Base-by-base conservation (phyloP, 2,888 invertebrate species). In the Epicampocera succincta region DNA sequence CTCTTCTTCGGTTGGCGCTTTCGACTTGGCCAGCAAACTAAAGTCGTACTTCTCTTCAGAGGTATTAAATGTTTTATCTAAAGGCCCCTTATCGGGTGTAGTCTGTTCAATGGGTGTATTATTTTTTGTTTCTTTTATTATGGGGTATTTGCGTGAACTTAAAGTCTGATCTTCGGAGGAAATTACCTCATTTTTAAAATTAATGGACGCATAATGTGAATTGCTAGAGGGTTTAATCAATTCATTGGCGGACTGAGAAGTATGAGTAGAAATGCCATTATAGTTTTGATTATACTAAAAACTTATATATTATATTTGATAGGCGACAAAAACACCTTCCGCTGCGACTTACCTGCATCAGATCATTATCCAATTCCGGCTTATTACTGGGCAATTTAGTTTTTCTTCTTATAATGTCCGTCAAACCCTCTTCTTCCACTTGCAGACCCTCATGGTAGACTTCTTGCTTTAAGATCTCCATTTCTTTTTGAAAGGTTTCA, bases 381-480 rank as follows among this genome's bases (percentile, higher is more conserved):
- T 92, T 85, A 12, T 89, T 90, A 63, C 91, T 87, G n/a, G 94
- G 93, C 81, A 94, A 93, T 87, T 95, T 95, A 0, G 94, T 94
- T 89, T 95, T 94, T 87, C 94, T 94, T 80, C 95, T 92, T 80
- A 95, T 91, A 77, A 94, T 93, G 91, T 95, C 95, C 15, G 95
- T 94, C 6, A 96, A 92, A 3, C 96, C 96, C 89, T 96, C 96
- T 87, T 96, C 96, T 91, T 96, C 96, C 5, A 96, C 95, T 90
- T 96, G 96, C 15, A 96, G 91, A 0, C 96, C 96, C 90, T 96
- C 96, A 73, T 94, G 92, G 69, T 96, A 92, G 8, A 96, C 95
- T 90, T 96, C 96, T 87, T 96, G 95, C 87, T 96, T 95, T 86
- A 96, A 93, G 87, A 95, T 94, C 88, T 96, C 95, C n/a, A 96